These are phyloP conservation scores for Leptinotarsa tumamoca DNA, from an alignment of 2,888 invertebrate species.

Conservation along the genomic window DNA sequence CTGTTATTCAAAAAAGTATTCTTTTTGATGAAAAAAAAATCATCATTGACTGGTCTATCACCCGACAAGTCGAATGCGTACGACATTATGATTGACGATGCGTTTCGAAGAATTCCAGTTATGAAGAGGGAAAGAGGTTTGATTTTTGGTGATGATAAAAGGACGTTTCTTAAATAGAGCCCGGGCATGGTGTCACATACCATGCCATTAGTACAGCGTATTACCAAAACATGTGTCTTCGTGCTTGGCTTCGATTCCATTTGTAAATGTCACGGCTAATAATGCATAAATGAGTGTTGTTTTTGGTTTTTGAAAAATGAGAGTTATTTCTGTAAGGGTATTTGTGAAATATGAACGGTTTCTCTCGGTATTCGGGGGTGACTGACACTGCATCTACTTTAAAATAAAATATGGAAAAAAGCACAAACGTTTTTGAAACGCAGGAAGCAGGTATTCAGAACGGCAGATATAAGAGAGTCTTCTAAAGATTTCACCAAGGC, in stretches of 20 bases:
- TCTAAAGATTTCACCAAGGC: no score
- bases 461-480: no score
- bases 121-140: conserved; percentile 40
- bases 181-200: conserved; percentile 47
- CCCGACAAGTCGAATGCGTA: conserved; percentile 21
- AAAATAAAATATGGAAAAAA: no score
- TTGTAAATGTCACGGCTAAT: conserved; percentile 44
- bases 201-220: conserved; percentile 36
- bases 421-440: no score
- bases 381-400: background rate
- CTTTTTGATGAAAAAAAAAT: background rate
- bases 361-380: conserved; percentile 5
- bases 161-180: conserved; percentile 52
- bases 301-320: conserved; percentile 20
- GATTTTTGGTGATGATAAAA: conserved; percentile 55
- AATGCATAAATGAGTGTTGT: conserved; percentile 29
- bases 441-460: no score
- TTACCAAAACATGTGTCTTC: conserved; percentile 43
- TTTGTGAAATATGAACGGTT: conserved; percentile 4
- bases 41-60: background rate
- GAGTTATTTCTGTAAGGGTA: conserved; percentile 23
- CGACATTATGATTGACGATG: conserved; percentile 46
- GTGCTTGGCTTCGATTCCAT: conserved; percentile 43
- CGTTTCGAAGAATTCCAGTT: conserved; percentile 44
- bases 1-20: background rate